Conservation (phyloP, 2,888 invertebrate genomes). For the Labia minor region DNA sequence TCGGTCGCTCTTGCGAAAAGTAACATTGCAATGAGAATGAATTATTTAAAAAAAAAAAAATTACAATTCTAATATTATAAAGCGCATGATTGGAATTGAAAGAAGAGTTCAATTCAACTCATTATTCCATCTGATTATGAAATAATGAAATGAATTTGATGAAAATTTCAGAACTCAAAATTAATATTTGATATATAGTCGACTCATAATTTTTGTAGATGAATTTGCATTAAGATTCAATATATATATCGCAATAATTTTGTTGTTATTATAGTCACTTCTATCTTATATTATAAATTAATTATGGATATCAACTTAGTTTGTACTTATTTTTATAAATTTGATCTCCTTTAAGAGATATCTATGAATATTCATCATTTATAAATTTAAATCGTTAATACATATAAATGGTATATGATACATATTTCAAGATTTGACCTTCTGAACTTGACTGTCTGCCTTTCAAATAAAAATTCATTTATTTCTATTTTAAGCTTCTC, state of each 20-base stretch:
- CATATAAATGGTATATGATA: too few species aligned
- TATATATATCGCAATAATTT: not conserved
- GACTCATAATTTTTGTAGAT: not conserved
- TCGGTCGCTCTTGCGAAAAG: not conserved
- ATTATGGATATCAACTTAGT: not conserved
- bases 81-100: too few species aligned
- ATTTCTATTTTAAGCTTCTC: not conserved
- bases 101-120: too few species aligned
- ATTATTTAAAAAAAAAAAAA: too few species aligned
- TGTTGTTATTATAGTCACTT: not conserved
- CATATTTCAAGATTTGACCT: not conserved
- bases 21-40: not conserved
- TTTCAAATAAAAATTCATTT: not conserved
- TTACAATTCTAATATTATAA: too few species aligned
- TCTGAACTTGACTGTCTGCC: conserved; percentile 13
- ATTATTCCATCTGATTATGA: too few species aligned
- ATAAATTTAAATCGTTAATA: too few species aligned
- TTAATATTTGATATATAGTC: too few species aligned
- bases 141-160: too few species aligned
- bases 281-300: not conserved
- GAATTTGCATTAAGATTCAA: not conserved
- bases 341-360: not conserved
- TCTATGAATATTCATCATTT: not conserved
- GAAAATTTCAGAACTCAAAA: too few species aligned
- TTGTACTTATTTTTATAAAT: conserved; percentile 2